A percentile compares a stretch with the other conserved stretches of the same genome.
Conservation (phyloP, 2,888 invertebrate genomes). For the Cecidostiba fungosa region DNA sequence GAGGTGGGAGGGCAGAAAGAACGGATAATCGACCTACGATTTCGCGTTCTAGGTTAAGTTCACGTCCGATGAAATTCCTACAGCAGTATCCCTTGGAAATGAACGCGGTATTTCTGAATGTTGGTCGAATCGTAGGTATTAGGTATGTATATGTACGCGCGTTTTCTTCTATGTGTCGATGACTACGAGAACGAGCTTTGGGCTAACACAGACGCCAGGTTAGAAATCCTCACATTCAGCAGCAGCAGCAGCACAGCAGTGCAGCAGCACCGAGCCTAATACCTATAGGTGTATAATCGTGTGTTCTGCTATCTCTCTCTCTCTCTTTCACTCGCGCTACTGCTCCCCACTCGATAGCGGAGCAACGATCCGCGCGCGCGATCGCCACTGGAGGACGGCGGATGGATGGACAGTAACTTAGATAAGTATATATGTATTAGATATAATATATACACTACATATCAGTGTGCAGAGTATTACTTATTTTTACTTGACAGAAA, state of each 20-base stretch:
- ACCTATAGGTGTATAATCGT: not conserved
- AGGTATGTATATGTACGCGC: not conserved
- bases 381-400: not conserved
- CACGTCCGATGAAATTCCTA: slow-evolving; percentile 1
- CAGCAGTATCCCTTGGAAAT: not conserved
- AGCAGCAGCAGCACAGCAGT: not conserved
- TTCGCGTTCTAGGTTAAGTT: slow-evolving; percentile 55
- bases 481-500: not conserved
- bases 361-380: slow-evolving; percentile 9
- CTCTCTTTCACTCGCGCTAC: slow-evolving; percentile 21
- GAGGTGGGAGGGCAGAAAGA: not conserved
- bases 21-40: slow-evolving; percentile 29
- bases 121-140: not conserved
- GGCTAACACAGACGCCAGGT: not conserved
- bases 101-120: not conserved
- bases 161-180: not conserved
- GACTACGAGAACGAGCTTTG: not conserved
- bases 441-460: not conserved
- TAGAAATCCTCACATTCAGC: not conserved
- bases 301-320: slow-evolving; percentile 26
- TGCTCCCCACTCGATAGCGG: not conserved
- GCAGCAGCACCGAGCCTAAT: not conserved
- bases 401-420: not conserved
- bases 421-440: not conserved
- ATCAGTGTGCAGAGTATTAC: not conserved